Evolutionary conservation across 64 coral and sea anemone species (phyloP), one percentile per base, ranked within the genome.

Genomic region (Porites australiensis): DNA sequence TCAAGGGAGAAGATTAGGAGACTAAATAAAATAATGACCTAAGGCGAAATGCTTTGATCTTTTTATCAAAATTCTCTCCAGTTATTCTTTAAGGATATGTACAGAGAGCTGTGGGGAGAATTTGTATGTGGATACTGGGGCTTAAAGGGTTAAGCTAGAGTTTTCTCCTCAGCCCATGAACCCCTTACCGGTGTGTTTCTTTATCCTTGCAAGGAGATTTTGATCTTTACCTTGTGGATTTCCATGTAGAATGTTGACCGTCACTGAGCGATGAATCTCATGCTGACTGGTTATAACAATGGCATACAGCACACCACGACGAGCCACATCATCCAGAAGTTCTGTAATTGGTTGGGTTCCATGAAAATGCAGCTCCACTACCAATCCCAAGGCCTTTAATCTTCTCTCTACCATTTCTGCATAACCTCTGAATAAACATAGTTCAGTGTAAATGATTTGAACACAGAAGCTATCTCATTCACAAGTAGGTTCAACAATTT

Each of bases 221-320:
- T 77, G 57, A 50, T 90, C 63, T 71, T 94, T 96, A 99, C 98
- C 98, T 96, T 99, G 98, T 70, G 88, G 98, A 22, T 94, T 94
- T 5, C 98, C 98, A 87, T 99, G 98, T 5, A 99, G 86, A 61
- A 99, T 99, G 50, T 99, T 96, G 53, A 99, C 94, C 20, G 98
- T 99, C 16, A 99, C 98, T 50, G 98, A 99, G 73, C 94, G 94
- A 89, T 99, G 98, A n/a, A 99, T 89, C 77, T 99, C 98, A 77
- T 99, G 98, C 74, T 99, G 98, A 57, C 84, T 99, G 63, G 94
- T 99, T 22, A 99, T 86, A 14, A 99, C 94, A 68, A 96, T 88
- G 27, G 94, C 97, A 66, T 96, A 98, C 14, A 98, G 57, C 21
- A 95, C 95, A 45, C 97, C 97, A 77, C 93, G 94, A 18, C 94